Conservation (phyloP, 2,113 vertebrate genomes). For the Candoia aspera region DNA sequence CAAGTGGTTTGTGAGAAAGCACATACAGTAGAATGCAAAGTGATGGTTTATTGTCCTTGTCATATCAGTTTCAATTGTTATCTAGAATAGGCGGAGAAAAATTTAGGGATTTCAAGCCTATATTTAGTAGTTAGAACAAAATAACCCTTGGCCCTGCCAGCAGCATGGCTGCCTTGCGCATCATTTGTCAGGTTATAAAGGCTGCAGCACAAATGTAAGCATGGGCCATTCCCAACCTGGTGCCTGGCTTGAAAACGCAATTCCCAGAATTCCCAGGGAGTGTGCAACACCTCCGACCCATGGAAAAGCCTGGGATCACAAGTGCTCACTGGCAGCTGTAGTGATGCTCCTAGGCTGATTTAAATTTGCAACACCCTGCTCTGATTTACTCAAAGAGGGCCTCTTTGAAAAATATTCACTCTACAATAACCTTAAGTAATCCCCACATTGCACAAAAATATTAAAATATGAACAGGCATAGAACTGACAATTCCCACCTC, state of each 20-base stretch:
- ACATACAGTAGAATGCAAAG: neutral
- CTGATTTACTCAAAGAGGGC: neutral
- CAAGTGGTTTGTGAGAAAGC: neutral
- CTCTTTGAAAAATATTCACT: neutral
- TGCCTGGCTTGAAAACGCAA: neutral
- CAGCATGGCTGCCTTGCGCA: neutral
- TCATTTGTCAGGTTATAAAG: neutral
- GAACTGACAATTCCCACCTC: neutral
- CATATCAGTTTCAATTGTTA: neutral
- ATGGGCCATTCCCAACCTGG: no score
- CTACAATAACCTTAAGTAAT: neutral
- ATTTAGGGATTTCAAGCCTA: neutral
- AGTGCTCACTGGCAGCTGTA: neutral
- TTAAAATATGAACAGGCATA: neutral
- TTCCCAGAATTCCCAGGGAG: neutral
- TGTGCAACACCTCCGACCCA: neutral
- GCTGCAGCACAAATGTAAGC: neutral
- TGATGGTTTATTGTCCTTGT: neutral
- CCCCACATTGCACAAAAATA: neutral
- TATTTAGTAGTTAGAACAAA: neutral
- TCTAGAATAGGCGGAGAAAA: neutral
- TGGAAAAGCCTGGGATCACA: neutral
- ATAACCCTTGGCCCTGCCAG: neutral
- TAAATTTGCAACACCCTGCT: neutral
- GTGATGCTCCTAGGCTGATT: neutral